Evolutionary conservation across 2,888 invertebrate species (phyloP), one percentile per base, ranked within the genome.

Genomic region (Leptopilina syphax): DNA sequence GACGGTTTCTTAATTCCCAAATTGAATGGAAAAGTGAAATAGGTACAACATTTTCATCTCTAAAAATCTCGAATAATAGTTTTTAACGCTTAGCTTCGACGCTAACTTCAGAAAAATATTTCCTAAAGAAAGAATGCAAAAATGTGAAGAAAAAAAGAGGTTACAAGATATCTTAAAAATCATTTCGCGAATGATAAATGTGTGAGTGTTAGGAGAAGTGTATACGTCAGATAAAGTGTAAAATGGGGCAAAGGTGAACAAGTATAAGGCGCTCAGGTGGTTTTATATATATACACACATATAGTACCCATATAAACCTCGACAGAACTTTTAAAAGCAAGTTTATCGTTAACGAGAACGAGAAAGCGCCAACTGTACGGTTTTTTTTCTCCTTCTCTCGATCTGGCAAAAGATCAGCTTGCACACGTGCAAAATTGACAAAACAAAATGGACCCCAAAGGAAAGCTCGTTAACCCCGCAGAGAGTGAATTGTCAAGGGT

Each of bases 331-430:
- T 57, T 54, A 54, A 34, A 57, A n/a, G 10, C 47, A n/a, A 47
- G 47, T 73, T 73, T 57, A 73, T 34, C 57, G 73, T 73, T 73
- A 73, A 73, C 57, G 57, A 73, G 73, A 73, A 57, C 34, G 57
- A 73, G 57, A 73, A 73, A 73, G 34, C 34, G 57, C 34, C 34
- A 34, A 34, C 34, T 34, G 2, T 34, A 34, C 34, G 34, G 3
- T 34, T 34, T 34, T 27, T 27, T 27, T 54, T n/a, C 34, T 1
- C 57, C 34, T 54, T 27, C 13, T 54, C 70, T 70, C 27, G 27
- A 27, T 13, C 73, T 73, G 57, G 54, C 73, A 57, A 57, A 73
- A 73, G 73, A 73, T 73, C 73, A 57, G 9, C 73, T 57, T 34
- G n/a, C n/a, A 73, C 34, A 54, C 57, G 73, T 73, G 73, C 41